A percentile compares a stretch with the other conserved stretches of the same genome.
Conservation (phyloP, 2,888 invertebrate species). For the Aphodius sticticus region DNA sequence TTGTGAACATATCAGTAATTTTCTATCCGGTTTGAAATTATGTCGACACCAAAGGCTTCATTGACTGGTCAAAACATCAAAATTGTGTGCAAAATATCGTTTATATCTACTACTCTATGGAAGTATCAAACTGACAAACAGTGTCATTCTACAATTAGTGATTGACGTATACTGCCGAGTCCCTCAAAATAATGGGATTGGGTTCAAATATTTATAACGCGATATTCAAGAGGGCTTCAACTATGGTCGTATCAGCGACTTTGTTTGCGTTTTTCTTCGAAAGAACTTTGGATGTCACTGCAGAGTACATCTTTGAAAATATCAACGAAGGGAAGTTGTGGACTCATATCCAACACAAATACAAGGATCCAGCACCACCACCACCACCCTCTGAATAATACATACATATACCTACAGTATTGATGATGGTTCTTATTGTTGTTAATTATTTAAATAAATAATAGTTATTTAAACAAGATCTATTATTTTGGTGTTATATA, state of each 20-base stretch:
- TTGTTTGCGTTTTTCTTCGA: conserved; percentile 81
- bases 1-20: too few species aligned
- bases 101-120: too few species aligned
- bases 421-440: not conserved
- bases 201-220: conserved; percentile 66
- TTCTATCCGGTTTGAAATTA: too few species aligned
- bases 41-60: too few species aligned
- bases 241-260: conserved; percentile 74
- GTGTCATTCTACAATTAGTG: too few species aligned
- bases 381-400: not conserved
- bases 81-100: too few species aligned
- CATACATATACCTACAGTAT: not conserved
- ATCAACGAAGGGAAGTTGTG: conserved; percentile 77
- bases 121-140: too few species aligned
- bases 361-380: conserved; percentile 54
- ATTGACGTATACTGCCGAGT: too few species aligned
- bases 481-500: too few species aligned
- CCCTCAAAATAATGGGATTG: not conserved
- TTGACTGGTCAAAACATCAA: too few species aligned
- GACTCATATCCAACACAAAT: conserved; percentile 78
- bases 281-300: conserved; percentile 73
- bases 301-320: conserved; percentile 70
- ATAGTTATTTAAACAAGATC: not conserved
- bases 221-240: conserved; percentile 83
- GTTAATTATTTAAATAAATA: not conserved